phyloP scores from a whole-genome alignment of 2,797 vertebrate genomes.

The Crypturellus tataupa region DNA sequence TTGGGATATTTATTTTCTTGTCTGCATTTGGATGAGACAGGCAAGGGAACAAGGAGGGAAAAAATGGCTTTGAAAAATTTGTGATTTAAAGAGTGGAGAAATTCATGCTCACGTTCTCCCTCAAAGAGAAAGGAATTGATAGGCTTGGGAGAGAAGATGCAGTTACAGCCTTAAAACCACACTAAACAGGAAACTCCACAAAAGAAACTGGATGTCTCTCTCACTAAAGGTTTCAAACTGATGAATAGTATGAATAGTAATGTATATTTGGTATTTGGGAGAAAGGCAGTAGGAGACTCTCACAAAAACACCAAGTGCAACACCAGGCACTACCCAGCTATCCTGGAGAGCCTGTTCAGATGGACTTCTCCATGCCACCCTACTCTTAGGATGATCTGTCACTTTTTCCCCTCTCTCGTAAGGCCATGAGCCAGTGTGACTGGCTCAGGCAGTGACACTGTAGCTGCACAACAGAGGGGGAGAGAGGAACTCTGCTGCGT shows the following conservation, averaged over 20 bases:
- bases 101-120: neutral
- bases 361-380: neutral
- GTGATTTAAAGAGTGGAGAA: neutral
- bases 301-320: neutral
- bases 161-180: conserved; percentile 45
- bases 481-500: neutral
- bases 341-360: neutral
- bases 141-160: conserved; percentile 9
- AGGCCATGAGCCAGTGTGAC: neutral
- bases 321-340: neutral
- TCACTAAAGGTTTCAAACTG: neutral
- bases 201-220: conserved; percentile 49
- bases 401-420: neutral
- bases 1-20: neutral
- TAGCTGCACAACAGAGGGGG: neutral
- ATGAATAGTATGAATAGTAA: neutral
- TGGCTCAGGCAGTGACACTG: neutral
- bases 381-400: neutral
- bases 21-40: neutral
- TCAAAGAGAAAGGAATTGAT: neutral
- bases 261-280: neutral
- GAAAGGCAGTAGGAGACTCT: conserved; percentile 1
- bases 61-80: neutral
- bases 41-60: neutral
- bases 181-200: neutral